These are phyloP conservation scores for Linepithema humile DNA, from an alignment of 1,140 invertebrate species.

Conservation along the genomic window DNA sequence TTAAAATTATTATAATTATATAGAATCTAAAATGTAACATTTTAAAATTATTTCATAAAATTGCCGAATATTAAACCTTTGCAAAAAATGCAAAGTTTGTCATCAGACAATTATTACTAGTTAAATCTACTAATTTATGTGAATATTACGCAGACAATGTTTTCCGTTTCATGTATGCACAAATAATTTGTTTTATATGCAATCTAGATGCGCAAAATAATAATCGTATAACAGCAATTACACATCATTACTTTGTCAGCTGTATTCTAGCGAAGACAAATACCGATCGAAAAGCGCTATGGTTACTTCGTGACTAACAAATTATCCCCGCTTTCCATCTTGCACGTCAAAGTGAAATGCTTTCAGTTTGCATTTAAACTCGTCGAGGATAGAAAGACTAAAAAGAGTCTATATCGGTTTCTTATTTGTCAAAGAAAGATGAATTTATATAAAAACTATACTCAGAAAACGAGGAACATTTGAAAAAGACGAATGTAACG, in stretches of 20 bases:
- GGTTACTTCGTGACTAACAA: conserved; percentile 60
- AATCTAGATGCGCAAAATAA: conserved; percentile 27
- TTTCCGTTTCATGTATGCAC: too few relatives aligned
- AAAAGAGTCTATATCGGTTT: too few relatives aligned
- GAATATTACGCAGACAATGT: neutral
- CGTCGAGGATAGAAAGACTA: neutral
- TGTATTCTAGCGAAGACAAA: conserved; percentile 52
- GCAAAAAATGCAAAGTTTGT: neutral
- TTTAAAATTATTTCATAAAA: neutral
- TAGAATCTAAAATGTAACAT: neutral
- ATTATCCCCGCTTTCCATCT: neutral
- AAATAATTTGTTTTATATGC: neutral
- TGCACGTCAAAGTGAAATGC: neutral
- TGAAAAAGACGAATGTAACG: too few relatives aligned
- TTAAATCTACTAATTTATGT: neutral
- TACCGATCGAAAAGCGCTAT: conserved; percentile 56
- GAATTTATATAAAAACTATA: too few relatives aligned
- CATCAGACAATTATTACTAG: too few relatives aligned
- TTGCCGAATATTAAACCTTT: neutral
- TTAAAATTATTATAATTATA: too few relatives aligned
- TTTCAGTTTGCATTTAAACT: conserved; percentile 33
- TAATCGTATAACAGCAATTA: conserved; percentile 16
- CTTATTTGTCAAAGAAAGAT: too few relatives aligned
- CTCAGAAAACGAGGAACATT: too few relatives aligned
- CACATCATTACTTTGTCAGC: conserved; percentile 31